Conservation (phyloP, 2,888 invertebrate genomes). For the Myopa tessellatipennis region DNA sequence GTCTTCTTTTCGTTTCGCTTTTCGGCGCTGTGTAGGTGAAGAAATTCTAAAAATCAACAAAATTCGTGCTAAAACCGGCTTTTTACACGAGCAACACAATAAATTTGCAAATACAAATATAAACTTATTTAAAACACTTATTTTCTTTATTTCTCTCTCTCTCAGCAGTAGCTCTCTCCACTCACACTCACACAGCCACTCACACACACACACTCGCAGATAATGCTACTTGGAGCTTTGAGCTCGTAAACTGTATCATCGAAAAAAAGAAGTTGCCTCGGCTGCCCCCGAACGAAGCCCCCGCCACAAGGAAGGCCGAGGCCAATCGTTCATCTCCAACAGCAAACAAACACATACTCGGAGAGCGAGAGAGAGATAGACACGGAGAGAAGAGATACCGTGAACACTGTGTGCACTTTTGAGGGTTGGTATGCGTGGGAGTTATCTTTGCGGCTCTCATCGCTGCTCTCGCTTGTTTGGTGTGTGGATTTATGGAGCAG, state of each 20-base stretch:
- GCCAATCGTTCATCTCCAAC: constrained; percentile 14
- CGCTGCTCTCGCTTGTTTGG: background rate
- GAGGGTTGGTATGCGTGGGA: constrained; percentile 51
- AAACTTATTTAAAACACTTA: constrained; percentile 13
- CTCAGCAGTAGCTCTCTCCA: background rate
- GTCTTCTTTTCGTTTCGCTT: background rate
- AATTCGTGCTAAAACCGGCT: constrained; percentile 18
- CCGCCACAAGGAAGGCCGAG: constrained; percentile 17
- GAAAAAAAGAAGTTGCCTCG: constrained; percentile 42
- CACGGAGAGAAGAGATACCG: constrained; percentile 31
- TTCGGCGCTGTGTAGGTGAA: constrained; percentile 5
- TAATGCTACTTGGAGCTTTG: constrained; percentile 38
- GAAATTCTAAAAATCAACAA: constrained; percentile 11
- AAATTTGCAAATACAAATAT: background rate
- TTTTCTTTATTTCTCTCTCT: background rate
- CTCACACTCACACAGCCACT: background rate
- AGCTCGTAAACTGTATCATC: constrained; percentile 52
- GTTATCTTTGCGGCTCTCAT: constrained; percentile 26
- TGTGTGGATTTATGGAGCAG: background rate
- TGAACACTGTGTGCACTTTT: background rate
- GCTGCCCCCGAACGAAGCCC: background rate
- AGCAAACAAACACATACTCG: constrained; percentile 32
- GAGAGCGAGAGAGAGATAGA: constrained; percentile 29
- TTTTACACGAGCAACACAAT: background rate
- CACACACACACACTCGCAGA: background rate